Base-by-base conservation (phyloP, 2,113 vertebrate genomes). In the Cathartes aura region DNA sequence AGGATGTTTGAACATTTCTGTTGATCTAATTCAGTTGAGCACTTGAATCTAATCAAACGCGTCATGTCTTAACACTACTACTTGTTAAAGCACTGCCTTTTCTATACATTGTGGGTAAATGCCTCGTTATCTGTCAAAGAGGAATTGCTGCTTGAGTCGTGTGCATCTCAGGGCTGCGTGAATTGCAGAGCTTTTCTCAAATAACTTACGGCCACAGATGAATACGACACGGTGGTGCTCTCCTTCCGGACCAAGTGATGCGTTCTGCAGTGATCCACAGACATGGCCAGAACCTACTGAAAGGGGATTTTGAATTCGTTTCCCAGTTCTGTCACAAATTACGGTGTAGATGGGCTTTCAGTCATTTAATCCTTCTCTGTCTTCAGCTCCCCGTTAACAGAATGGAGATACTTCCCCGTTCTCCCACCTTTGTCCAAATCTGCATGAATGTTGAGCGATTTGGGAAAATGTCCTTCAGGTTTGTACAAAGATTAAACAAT, bases 101-200 rank as follows among this genome's bases (percentile, higher is more conserved):
- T 40, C 87, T 52, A 38, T 42, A 6, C 3, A 0, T 4, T 30
- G 27, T 48, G 82, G 48, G 55, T 53, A 20, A 38, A n/a, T 3
- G 9, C 36, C 53, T 56, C 9, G 0, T 13, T 38, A 6, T 4
- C 60, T 42, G 15, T 40, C 5, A 6, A 8, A 34, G 48, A 32
- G 48, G 40, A 56, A 8, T 22, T n/a, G 59, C 36, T 66, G 3
- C 56, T 53, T 0, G 8, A 79, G 78, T 17, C 1, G 0, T 4
- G 18, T 53, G 38, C 47, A 10, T 36, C 34, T 79, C 50, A 8
- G 19, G 36, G 68, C 45, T 42, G 53, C 29, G 36, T 48, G 76
- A 64, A 15, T 17, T n/a, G 24, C 11, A 14, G 8, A 27, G 36
- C 24, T 78, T 29, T 32, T 26, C n/a, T n/a, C 36, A 48, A 43